Percentiles rank a stretch among this genome's conserved stretches.
Evolutionary conservation across 2,888 invertebrate species (phyloP).

Genomic region (Cosmopolites sordidus): DNA sequence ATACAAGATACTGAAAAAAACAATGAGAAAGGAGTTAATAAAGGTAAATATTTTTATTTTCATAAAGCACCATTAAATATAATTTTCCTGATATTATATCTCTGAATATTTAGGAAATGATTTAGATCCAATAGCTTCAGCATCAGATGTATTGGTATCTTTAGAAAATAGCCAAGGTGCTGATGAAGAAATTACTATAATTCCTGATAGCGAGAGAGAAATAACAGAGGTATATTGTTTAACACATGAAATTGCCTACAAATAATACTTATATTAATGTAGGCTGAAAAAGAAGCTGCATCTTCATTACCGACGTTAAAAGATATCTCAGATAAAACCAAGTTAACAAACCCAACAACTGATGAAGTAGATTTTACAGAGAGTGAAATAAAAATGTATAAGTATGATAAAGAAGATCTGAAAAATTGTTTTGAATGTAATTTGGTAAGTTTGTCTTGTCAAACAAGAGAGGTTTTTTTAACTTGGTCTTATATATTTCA

Average conservation of each 20-base stretch:
- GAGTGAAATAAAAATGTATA: constrained; percentile 31
- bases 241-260: background rate
- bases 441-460: constrained; percentile 40
- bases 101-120: constrained; percentile 2
- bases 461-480: constrained; percentile 9
- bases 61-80: background rate
- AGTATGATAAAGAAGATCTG: constrained; percentile 38
- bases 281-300: constrained; percentile 61
- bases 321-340: constrained; percentile 41
- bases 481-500: constrained; percentile 34
- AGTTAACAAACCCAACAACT: constrained; percentile 32
- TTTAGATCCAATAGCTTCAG: constrained; percentile 33
- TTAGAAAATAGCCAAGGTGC: constrained; percentile 51
- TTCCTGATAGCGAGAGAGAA: constrained; percentile 65
- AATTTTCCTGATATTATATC: background rate
- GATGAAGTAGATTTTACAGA: constrained; percentile 21
- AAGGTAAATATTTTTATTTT: constrained; percentile 6
- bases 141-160: constrained; percentile 31
- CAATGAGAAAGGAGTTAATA: constrained; percentile 23
- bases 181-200: constrained; percentile 64
- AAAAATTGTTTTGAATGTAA: constrained; percentile 52
- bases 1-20: constrained; percentile 35
- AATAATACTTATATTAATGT: constrained; percentile 10
- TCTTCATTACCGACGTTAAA: constrained; percentile 39
- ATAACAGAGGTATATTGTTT: constrained; percentile 52